Evolutionary conservation across 2,113 vertebrate genomes (phyloP).

Genomic region (Oryzias curvinotus): DNA sequence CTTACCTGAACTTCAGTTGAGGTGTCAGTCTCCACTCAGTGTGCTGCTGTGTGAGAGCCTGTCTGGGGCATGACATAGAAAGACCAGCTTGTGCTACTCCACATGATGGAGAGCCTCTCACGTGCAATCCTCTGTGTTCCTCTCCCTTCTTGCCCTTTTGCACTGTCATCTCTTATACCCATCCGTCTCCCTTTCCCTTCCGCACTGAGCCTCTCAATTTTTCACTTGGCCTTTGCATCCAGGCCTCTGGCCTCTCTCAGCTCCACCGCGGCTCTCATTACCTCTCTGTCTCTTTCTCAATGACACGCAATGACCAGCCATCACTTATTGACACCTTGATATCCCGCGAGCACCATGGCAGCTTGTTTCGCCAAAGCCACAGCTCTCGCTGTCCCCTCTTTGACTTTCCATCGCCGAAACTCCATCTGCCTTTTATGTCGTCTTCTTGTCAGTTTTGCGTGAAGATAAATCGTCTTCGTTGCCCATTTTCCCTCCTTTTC

Average conservation of each 20-base stretch:
- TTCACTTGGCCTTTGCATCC: slow-evolving; percentile 62
- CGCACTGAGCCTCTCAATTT: slow-evolving; percentile 54
- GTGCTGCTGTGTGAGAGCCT: slow-evolving; percentile 4
- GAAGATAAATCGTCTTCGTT: slow-evolving; percentile 7
- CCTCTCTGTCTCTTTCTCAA: slow-evolving; percentile 47
- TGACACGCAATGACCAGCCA: slow-evolving; percentile 47
- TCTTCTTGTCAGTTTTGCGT: slow-evolving; percentile 8
- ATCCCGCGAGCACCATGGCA: slow-evolving; percentile 20
- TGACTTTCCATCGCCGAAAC: slow-evolving; percentile 30
- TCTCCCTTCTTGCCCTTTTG: slow-evolving; percentile 1
- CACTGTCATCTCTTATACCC: slow-evolving; percentile 27
- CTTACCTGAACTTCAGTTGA: slow-evolving; percentile 26
- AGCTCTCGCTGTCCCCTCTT: slow-evolving; percentile 17
- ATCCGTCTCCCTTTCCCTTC: slow-evolving; percentile 31
- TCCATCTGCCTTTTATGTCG: slow-evolving; percentile 17
- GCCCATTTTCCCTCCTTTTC: background rate
- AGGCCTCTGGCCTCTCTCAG: slow-evolving; percentile 40
- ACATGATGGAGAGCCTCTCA: slow-evolving; percentile 41
- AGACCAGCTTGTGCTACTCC: slow-evolving; percentile 29
- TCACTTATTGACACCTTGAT: slow-evolving; percentile 52
- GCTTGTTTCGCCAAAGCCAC: slow-evolving; percentile 6
- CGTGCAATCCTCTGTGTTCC: background rate
- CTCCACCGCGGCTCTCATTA: slow-evolving; percentile 54
- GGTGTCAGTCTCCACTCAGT: slow-evolving; percentile 17
- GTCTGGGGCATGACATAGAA: slow-evolving; percentile 20